Evolutionary conservation across 1,140 invertebrate species (phyloP), one percentile per base, ranked within the genome.

Genomic region (Drosophila mojavensis): DNA sequence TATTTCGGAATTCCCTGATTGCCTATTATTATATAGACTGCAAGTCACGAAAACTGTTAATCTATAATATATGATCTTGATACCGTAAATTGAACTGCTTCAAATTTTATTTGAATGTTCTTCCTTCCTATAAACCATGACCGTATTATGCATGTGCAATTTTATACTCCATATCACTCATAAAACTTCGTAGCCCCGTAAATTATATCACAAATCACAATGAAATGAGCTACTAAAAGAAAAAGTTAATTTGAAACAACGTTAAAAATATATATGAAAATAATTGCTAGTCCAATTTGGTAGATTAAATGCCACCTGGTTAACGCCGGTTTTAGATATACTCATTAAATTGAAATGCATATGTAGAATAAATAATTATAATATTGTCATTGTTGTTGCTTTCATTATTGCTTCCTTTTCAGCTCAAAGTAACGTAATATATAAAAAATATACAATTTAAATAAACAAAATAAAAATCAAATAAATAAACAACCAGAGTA

Each of bases 391-490:
- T 65, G 55, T 62, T 54, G 30, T 48, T 45, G 43, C 55, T 79
- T 48, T 68, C 81, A 68, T 81, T 62, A 36, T 55, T 64, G 85
- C 85, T 89, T 89, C 84, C 84, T 89, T 75, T 84, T 89, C 65
- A 45, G 54, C 36, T 58, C 74, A 41, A 26, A 74, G 74, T 76
- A 83, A 78, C 84, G 84, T 83, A 88, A 89, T 82, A 82, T 77
- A 71, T 78, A 75, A 74, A 79, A 76, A 61, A 71, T 62, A 78
- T 45, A 71, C 60, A 75, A 64, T 61, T 81, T 47, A 72, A 63
- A 70, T 58, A 59, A 63, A 73, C 33, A 67, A 45, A 51, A 50
- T 41, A 72, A 36, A 41, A 41, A 68, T 10, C 65, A 20, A 50
- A 60, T 47, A 61, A 80, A 85, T 64, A 69, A 80, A 75, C 64